Evolutionary conservation across 1,140 invertebrate genomes (phyloP).

Genomic region (Laupala kohalensis): DNA sequence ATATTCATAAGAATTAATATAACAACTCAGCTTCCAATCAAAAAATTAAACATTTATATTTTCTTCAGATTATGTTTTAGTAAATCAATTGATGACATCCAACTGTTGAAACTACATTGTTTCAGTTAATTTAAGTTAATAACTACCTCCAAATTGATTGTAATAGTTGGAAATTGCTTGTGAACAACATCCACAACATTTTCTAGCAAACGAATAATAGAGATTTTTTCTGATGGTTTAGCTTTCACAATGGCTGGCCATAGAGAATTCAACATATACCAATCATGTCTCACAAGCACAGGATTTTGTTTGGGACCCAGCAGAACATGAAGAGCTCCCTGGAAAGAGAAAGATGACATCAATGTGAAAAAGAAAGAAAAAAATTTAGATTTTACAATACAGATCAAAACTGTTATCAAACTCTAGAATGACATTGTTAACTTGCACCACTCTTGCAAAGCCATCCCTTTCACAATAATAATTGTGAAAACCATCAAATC

Average conservation of each 20-base stretch:
- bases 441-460: too few species aligned
- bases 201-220: constrained; percentile 62
- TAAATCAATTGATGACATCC: too few species aligned
- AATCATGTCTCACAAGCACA: constrained; percentile 56
- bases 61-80: too few species aligned
- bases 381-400: background rate
- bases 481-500: too few species aligned
- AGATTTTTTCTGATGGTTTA: constrained; percentile 66
- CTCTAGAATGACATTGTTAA: too few species aligned
- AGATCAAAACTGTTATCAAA: too few species aligned
- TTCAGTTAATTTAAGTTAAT: too few species aligned
- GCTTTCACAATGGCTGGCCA: constrained; percentile 64
- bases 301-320: constrained; percentile 46
- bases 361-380: constrained; percentile 15
- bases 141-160: constrained; percentile 30
- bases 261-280: constrained; percentile 50
- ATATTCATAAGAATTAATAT: too few species aligned
- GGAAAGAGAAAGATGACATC: constrained; percentile 14
- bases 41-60: too few species aligned
- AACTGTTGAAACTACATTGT: too few species aligned
- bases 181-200: constrained; percentile 33
- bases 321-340: constrained; percentile 67
- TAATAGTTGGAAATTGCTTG: constrained; percentile 40
- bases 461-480: too few species aligned
- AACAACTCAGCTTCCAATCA: too few species aligned